Percentiles rank a stretch among this genome's conserved stretches.
These are phyloP conservation scores for Bruchidius siliquastri DNA, from an alignment of 2,888 invertebrate species.

Conservation along the genomic window DNA sequence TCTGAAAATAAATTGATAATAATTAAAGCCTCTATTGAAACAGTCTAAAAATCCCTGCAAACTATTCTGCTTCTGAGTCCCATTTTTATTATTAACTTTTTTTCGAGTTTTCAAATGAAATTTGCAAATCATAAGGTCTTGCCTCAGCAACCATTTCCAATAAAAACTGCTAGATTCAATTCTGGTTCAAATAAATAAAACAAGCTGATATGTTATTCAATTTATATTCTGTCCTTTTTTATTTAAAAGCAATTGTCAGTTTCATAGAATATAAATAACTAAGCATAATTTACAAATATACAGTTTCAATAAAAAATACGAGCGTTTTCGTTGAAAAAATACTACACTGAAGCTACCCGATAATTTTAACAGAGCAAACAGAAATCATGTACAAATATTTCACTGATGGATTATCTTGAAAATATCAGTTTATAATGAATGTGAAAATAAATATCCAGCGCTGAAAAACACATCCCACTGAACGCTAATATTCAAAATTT, in stretches of 20 bases:
- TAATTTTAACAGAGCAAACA: constrained; percentile 5
- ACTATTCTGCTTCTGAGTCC: too few relatives aligned
- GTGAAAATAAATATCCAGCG: background rate
- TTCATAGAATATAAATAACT: constrained; percentile 23
- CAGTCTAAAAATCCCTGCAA: too few relatives aligned
- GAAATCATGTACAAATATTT: background rate
- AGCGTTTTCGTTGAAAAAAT: constrained; percentile 1
- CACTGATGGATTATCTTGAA: background rate
- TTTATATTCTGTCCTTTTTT: constrained; percentile 25
- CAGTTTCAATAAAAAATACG: constrained; percentile 18
- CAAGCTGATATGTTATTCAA: constrained; percentile 4
- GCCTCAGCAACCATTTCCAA: too few relatives aligned
- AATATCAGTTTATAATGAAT: background rate
- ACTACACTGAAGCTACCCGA: background rate
- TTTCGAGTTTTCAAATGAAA: too few relatives aligned
- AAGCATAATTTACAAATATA: constrained; percentile 21
- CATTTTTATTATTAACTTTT: too few relatives aligned
- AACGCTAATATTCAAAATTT: too few relatives aligned
- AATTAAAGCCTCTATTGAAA: too few relatives aligned
- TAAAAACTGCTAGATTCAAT: too few relatives aligned
- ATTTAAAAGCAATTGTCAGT: constrained; percentile 29
- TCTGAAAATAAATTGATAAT: too few relatives aligned
- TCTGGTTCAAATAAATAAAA: too few relatives aligned
- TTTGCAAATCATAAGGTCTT: too few relatives aligned
- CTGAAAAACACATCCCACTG: background rate